These are phyloP conservation scores for Drosophila quadrilineata DNA, from an alignment of 1,140 invertebrate species.

Conservation along the genomic window DNA sequence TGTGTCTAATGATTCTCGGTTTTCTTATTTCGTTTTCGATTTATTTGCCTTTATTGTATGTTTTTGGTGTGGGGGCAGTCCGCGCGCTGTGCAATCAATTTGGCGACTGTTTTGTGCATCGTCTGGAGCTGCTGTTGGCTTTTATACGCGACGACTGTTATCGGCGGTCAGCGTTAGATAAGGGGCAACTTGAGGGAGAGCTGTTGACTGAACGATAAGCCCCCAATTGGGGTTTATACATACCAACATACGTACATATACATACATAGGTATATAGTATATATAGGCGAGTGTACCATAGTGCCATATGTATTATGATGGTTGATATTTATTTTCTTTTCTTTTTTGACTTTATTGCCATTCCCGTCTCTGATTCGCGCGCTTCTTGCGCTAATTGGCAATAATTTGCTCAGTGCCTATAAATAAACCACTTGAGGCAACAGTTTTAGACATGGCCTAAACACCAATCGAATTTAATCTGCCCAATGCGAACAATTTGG, in stretches of 20 bases:
- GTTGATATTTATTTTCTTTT: neutral
- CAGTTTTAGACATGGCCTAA: slow-evolving; percentile 30
- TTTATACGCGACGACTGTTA: slow-evolving; percentile 54
- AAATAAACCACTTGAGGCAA: slow-evolving; percentile 39
- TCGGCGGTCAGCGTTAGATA: slow-evolving; percentile 62
- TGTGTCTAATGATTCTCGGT: neutral
- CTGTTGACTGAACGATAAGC: slow-evolving; percentile 63
- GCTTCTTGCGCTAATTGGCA: slow-evolving; percentile 43
- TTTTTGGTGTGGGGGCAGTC: neutral
- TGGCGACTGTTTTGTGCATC: slow-evolving; percentile 43
- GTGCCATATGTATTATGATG: too few species aligned
- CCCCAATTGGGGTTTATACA: slow-evolving; percentile 15
- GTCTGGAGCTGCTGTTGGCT: slow-evolving; percentile 26
- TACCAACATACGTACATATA: too few species aligned
- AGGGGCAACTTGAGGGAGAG: slow-evolving; percentile 27
- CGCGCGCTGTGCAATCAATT: slow-evolving; percentile 36
- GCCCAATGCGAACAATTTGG: too few species aligned
- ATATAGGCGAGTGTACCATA: too few species aligned
- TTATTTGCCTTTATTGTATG: neutral
- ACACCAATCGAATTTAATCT: slow-evolving; percentile 17
- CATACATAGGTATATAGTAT: too few species aligned
- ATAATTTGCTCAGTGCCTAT: slow-evolving; percentile 58
- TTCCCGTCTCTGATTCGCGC: too few species aligned
- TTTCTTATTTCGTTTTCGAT: neutral
- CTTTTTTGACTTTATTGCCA: too few species aligned